phyloP scores from a whole-genome alignment of 2,113 vertebrate species.

The Etia nguti region DNA sequence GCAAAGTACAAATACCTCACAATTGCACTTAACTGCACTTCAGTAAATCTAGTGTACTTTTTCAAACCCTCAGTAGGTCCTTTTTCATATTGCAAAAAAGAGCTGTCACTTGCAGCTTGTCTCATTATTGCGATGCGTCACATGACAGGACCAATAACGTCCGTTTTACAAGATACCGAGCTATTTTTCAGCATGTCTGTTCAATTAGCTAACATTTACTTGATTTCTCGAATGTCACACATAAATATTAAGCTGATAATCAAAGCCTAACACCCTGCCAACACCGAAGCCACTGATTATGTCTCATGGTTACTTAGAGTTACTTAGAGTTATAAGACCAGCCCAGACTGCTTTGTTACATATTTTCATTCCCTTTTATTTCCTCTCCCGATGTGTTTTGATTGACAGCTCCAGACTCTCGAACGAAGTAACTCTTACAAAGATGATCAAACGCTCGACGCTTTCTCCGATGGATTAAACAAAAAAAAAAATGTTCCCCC shows the following conservation, averaged over 20 bases:
- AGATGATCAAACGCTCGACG: background rate
- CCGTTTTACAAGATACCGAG: background rate
- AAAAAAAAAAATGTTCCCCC: background rate
- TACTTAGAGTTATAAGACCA: background rate
- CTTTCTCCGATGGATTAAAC: background rate
- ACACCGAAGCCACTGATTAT: conserved; percentile 17
- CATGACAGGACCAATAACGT: background rate
- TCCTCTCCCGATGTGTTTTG: background rate
- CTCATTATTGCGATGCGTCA: background rate
- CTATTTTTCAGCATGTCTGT: background rate
- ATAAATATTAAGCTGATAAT: conserved; percentile 5
- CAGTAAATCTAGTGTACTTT: background rate
- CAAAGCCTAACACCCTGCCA: background rate
- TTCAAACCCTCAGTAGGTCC: background rate
- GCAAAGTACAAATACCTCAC: background rate
- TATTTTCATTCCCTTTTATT: conserved; percentile 1
- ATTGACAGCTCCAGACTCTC: conserved; percentile 2
- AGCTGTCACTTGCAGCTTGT: background rate
- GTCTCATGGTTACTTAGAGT: background rate
- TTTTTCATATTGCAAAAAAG: background rate
- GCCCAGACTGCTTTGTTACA: background rate
- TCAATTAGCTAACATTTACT: conserved; percentile 16
- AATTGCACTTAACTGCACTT: background rate
- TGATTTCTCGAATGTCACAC: background rate
- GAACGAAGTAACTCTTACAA: background rate